A percentile compares a stretch with the other conserved stretches of the same genome.
These are phyloP conservation scores for Cyprinodon tularosa DNA, from an alignment of 2,113 vertebrate species.

Conservation along the genomic window DNA sequence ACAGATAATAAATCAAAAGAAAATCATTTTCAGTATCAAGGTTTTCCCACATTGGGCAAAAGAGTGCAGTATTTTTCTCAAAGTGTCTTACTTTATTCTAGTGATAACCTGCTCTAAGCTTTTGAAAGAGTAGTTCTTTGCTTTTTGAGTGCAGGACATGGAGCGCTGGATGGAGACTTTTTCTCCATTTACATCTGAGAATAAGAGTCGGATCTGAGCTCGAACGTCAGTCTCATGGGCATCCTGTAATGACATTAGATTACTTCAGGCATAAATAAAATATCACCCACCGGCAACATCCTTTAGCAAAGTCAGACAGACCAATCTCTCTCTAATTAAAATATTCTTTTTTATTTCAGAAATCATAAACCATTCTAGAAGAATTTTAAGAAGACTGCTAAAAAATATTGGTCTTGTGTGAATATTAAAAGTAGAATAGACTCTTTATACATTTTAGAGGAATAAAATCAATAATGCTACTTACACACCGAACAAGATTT, in stretches of 20 bases:
- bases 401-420: background rate
- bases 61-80: background rate
- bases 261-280: background rate
- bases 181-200: slow-evolving; percentile 89
- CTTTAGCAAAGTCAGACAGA: background rate
- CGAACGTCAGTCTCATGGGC: slow-evolving; percentile 95
- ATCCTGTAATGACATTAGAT: slow-evolving; percentile 76
- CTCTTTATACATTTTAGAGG: background rate
- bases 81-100: slow-evolving; percentile 84
- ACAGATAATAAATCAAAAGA: slow-evolving; percentile 13
- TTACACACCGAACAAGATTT: too few species aligned
- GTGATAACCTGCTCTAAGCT: slow-evolving; percentile 94
- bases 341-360: background rate
- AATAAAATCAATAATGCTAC: too few species aligned
- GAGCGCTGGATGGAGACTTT: slow-evolving; percentile 88
- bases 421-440: background rate
- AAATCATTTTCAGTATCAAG: background rate
- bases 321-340: background rate
- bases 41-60: background rate
- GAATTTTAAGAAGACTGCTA: background rate
- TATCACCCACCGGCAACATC: background rate
- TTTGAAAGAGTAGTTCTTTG: slow-evolving; percentile 91
- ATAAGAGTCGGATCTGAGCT: slow-evolving; percentile 93
- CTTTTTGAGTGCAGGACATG: slow-evolving; percentile 93
- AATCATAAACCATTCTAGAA: background rate